Base-by-base conservation (phyloP, 2,888 invertebrate species). In the Tinea semifulvella region DNA sequence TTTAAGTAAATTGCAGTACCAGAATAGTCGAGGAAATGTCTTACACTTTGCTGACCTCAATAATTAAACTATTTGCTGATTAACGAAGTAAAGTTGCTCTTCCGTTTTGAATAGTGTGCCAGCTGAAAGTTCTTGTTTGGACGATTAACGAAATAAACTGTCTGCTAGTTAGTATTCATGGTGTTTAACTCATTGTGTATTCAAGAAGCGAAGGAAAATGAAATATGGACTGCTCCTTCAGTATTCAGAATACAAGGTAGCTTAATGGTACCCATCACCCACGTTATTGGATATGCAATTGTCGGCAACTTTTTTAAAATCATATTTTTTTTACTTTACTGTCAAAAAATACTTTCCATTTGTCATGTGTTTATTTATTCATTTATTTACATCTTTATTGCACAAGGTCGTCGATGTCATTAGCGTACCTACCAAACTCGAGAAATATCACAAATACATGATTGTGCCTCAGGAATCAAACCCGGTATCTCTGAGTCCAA, bases 121-220 rank as follows among this genome's bases (percentile, higher is more conserved):
- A 17, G 38, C 38, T 38, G 31, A 66, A 72, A 76, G 69, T 73
- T 73, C 69, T 68, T 75, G 72, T 77, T 79, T 74, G 67, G 65
- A 60, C 77, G 72, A 79, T 77, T 79, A 77, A 71, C 74, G 68
- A 71, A 72, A 72, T 75, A 74, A 77, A 76, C 75, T 74, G 72
- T 71, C 68, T 57, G 61, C 75, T 76, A 61, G 59, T 79, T 79
- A 71, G 74, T 79, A 79, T 79, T 77, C 79, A 77, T 73, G 63
- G 67, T 63, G 56, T 58, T 62, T 53, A 52, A 55, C 71, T 79
- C 74, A 75, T 79, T 77, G 58, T 64, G 68, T 71, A 79, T 79
- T 79, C 77, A 57, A 60, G 59, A 53, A 54, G 65, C 68, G 72
- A 55, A 61, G 56, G 64, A 64, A 76, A 75, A 79, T 79, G 79